These are phyloP conservation scores for Balanococcus diminutus DNA, from an alignment of 2,888 invertebrate genomes.

Conservation along the genomic window DNA sequence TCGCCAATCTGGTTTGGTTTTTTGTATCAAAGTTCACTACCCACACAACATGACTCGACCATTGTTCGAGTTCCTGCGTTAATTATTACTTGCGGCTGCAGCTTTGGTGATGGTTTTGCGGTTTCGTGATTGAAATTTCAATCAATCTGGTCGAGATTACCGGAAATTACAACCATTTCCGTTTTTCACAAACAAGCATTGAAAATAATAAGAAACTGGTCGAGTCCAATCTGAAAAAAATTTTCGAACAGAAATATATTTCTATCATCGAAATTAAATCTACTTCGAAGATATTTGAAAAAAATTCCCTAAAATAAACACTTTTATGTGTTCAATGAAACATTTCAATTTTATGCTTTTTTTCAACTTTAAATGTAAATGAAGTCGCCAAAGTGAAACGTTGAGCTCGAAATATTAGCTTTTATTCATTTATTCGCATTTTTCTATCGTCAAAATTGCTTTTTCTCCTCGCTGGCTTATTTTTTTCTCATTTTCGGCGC, in stretches of 20 bases:
- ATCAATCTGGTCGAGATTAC: neutral
- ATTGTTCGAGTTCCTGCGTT: neutral
- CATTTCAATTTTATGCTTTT: slow-evolving; percentile 23
- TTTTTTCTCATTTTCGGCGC: neutral
- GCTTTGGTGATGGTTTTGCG: neutral
- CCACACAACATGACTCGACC: neutral
- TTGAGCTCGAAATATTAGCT: neutral
- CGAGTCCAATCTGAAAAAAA: too few species aligned
- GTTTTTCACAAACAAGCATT: too few species aligned
- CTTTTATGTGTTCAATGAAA: slow-evolving; percentile 4
- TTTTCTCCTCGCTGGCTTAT: neutral
- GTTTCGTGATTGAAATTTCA: neutral
- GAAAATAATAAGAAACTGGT: neutral
- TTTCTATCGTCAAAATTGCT: slow-evolving; percentile 2
- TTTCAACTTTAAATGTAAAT: neutral
- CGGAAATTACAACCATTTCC: neutral
- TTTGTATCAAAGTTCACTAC: neutral
- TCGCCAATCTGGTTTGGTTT: slow-evolving; percentile 4
- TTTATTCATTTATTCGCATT: slow-evolving; percentile 28
- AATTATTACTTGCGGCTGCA: neutral
- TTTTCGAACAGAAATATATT: neutral
- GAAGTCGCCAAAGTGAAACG: neutral
- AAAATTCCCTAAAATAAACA: neutral
- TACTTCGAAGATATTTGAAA: neutral
- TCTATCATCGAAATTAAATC: neutral